Percentiles rank a stretch among this genome's conserved stretches.
Conservation (phyloP, 2,113 vertebrate species). For the Chaetura pelagica region DNA sequence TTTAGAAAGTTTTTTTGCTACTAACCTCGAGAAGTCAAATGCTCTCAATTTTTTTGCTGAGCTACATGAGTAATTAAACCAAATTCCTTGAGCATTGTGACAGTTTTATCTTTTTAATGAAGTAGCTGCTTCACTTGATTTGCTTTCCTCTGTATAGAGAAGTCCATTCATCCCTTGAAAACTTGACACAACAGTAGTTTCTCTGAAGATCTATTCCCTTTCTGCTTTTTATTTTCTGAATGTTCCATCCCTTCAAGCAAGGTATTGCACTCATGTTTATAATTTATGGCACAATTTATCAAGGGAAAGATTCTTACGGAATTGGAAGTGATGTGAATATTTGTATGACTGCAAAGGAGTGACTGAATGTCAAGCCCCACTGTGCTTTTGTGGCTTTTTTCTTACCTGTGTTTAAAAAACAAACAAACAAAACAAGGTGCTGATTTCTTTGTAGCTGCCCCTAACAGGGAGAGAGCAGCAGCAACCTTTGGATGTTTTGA, state of each 20-base stretch:
- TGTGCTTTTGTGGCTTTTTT: background rate
- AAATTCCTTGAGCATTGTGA: background rate
- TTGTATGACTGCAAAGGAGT: background rate
- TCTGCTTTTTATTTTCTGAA: background rate
- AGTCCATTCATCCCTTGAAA: background rate
- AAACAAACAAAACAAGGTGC: background rate
- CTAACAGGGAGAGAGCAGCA: background rate
- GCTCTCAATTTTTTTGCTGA: background rate
- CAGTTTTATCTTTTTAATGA: background rate
- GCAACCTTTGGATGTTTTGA: background rate
- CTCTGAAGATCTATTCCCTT: background rate
- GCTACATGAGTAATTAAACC: background rate
- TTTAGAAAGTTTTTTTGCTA: background rate
- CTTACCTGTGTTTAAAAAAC: background rate
- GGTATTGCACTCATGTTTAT: background rate
- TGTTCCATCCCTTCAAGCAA: background rate
- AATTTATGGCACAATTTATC: background rate
- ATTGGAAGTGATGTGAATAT: background rate
- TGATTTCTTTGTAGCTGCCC: background rate
- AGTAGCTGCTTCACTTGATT: rapidly evolving
- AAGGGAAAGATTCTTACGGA: background rate
- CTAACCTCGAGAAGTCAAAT: background rate
- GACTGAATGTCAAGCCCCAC: rapidly evolving
- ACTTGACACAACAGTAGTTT: background rate
- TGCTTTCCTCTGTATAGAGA: background rate